These are phyloP conservation scores for Morinoia aosen DNA, from an alignment of 2,888 invertebrate species.

Conservation along the genomic window DNA sequence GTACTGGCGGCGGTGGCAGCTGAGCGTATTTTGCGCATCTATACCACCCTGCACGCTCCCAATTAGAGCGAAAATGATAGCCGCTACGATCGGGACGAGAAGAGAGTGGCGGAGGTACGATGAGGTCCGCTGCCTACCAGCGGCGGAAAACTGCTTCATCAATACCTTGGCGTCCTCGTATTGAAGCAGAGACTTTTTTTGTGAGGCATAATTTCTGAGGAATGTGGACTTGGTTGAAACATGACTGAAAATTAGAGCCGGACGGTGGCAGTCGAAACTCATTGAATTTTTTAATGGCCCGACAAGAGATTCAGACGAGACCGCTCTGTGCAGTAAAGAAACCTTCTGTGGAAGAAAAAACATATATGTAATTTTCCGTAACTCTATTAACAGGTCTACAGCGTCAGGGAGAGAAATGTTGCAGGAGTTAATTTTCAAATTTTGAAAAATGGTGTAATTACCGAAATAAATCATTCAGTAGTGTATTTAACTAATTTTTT, in stretches of 20 bases:
- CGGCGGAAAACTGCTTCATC: background rate
- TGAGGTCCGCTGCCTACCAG: background rate
- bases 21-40: slow-evolving; percentile 75
- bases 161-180: background rate
- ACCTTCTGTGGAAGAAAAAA: background rate
- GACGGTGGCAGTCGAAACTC: background rate
- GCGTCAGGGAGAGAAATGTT: background rate
- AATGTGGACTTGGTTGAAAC: background rate
- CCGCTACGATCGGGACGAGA: background rate
- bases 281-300: background rate
- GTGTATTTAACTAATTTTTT: no score
- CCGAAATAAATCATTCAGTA: no score
- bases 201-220: background rate
- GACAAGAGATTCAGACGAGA: no score
- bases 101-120: background rate
- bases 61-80: slow-evolving; percentile 13
- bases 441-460: background rate
- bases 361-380: background rate
- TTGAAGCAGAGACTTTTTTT: background rate
- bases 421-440: background rate
- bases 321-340: background rate
- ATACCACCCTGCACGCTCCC: background rate
- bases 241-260: background rate
- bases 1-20: slow-evolving; percentile 80
- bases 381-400: background rate